These are phyloP conservation scores for Carpatolechia fugitivella DNA, from an alignment of 2,888 invertebrate species.

Conservation along the genomic window DNA sequence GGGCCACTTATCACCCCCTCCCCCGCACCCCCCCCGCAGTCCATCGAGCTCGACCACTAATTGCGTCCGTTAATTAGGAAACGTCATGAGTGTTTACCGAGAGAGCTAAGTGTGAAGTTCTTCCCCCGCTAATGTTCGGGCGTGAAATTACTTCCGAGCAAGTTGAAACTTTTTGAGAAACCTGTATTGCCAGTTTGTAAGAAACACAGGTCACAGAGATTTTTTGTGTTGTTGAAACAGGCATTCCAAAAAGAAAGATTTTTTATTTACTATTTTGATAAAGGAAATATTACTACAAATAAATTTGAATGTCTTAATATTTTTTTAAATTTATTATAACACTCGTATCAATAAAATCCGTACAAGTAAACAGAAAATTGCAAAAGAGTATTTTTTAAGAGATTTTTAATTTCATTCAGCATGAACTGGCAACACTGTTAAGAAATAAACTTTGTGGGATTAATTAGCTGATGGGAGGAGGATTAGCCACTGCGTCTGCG, in stretches of 20 bases:
- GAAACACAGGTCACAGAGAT: no score
- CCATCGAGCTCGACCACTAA: constrained; percentile 74
- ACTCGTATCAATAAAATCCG: no score
- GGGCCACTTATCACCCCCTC: constrained; percentile 67
- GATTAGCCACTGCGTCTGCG: constrained; percentile 71
- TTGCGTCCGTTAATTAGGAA: constrained; percentile 80
- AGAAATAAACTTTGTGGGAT: constrained; percentile 69
- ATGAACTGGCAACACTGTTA: background rate
- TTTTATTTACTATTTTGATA: background rate
- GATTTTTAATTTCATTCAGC: background rate
- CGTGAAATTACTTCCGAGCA: constrained; percentile 74
- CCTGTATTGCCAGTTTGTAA: constrained; percentile 5
- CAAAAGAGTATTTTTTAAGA: background rate
- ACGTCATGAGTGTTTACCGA: constrained; percentile 79
- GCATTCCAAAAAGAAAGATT: no score
- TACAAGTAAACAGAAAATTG: no score
- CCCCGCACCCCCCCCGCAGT: constrained; percentile 39
- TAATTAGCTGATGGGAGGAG: constrained; percentile 77
- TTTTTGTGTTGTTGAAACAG: no score
- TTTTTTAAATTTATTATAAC: no score
- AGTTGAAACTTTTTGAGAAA: constrained; percentile 73
- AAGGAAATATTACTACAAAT: no score
- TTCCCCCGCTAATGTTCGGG: constrained; percentile 62
- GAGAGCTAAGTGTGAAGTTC: constrained; percentile 78
- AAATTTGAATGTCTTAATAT: no score